phyloP scores from a whole-genome alignment of 2,888 invertebrate genomes.

The Druceiella hillmani region DNA sequence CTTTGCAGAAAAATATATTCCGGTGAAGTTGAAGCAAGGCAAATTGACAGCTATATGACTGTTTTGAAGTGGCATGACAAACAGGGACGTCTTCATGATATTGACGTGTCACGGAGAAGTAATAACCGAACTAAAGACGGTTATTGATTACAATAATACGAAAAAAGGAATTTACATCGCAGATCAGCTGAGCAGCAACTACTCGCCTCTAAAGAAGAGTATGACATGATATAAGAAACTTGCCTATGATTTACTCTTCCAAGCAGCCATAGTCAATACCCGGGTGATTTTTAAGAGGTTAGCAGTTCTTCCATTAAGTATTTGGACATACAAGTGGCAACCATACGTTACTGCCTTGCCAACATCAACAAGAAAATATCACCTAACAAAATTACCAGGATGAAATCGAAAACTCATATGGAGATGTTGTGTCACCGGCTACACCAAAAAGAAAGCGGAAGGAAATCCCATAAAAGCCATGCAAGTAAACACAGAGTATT shows the following conservation, averaged over 20 bases:
- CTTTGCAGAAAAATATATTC: constrained; percentile 12
- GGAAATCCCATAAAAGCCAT: constrained; percentile 14
- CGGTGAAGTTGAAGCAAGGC: constrained; percentile 12
- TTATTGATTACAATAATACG: constrained; percentile 18
- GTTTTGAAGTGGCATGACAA: constrained; percentile 3
- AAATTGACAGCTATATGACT: constrained; percentile 4
- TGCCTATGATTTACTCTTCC: constrained; percentile 12
- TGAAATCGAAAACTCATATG: constrained; percentile 14
- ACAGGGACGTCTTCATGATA: constrained; percentile 13
- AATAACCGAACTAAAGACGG: constrained; percentile 11
- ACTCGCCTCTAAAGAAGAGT: constrained; percentile 15
- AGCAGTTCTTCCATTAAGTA: constrained; percentile 10
- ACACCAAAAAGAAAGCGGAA: constrained; percentile 14
- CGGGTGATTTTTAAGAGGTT: constrained; percentile 13
- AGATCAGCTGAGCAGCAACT: no score
- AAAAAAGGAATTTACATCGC: constrained; percentile 11
- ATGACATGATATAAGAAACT: constrained; percentile 15
- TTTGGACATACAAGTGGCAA: constrained; percentile 12
- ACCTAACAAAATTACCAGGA: constrained; percentile 12
- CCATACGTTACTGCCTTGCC: constrained; percentile 15
- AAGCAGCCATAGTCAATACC: constrained; percentile 13
- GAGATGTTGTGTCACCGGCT: constrained; percentile 16
- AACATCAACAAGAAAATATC: constrained; percentile 5
- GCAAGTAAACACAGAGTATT: constrained; percentile 17
- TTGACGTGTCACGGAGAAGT: constrained; percentile 13